Percentiles rank a stretch among this genome's conserved stretches.
These are phyloP conservation scores for Fissipunctia ypsillon DNA, from an alignment of 2,888 invertebrate genomes.

Conservation along the genomic window DNA sequence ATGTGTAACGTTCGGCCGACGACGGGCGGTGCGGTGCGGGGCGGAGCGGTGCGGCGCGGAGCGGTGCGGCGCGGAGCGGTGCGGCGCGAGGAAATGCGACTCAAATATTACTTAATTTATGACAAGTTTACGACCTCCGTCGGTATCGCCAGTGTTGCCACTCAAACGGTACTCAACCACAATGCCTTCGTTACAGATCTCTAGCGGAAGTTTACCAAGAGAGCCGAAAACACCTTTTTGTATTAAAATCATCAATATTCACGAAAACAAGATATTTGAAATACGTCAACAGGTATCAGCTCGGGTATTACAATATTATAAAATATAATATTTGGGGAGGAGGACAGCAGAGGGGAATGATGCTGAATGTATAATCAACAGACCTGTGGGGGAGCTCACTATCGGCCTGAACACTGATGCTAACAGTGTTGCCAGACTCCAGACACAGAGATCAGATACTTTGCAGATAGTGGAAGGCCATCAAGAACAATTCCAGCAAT, in stretches of 20 bases:
- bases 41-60: slow-evolving; percentile 4
- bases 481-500: background rate
- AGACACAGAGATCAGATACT: too few species aligned
- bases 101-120: slow-evolving; percentile 34
- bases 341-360: slow-evolving; percentile 25
- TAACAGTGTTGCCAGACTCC: slow-evolving; percentile 13
- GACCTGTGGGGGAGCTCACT: background rate
- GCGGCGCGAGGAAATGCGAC: background rate
- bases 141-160: background rate
- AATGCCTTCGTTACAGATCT: slow-evolving; percentile 1
- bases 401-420: background rate
- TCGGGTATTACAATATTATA: background rate
- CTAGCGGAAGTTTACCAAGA: background rate
- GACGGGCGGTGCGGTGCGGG: background rate
- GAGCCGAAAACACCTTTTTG: background rate
- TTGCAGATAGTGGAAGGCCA: background rate
- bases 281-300: slow-evolving; percentile 25
- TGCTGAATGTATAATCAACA: slow-evolving; percentile 47
- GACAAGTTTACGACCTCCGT: slow-evolving; percentile 40
- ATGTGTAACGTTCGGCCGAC: slow-evolving; percentile 1
- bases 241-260: slow-evolving; percentile 46
- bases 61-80: background rate
- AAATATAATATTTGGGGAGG: slow-evolving; percentile 12
- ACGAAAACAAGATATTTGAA: slow-evolving; percentile 28
- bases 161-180: background rate